A percentile compares a stretch with the other conserved stretches of the same genome.
Evolutionary conservation across 1,140 invertebrate species (phyloP).

Genomic region (Bombus affinis): DNA sequence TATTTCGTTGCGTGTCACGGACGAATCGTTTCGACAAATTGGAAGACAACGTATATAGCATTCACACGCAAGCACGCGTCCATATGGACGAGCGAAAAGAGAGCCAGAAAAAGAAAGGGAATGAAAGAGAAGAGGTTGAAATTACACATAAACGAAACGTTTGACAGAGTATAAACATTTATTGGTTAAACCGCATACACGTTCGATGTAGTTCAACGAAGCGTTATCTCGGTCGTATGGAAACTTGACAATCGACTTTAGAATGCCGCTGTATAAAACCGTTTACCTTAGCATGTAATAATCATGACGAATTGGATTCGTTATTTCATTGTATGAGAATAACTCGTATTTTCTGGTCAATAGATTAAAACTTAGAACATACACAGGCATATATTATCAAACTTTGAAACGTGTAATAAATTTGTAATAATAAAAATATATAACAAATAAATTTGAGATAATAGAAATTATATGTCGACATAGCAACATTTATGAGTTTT

Average conservation of each 20-base stretch:
- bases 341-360: no score
- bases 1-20: not conserved
- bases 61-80: not conserved
- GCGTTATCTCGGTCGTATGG: constrained; percentile 30
- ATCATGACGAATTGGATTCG: no score
- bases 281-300: not conserved
- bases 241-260: constrained; percentile 42
- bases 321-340: no score
- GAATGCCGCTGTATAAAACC: not conserved
- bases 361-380: no score
- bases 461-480: no score
- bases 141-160: constrained; percentile 43
- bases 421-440: no score
- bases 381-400: no score
- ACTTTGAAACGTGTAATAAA: no score
- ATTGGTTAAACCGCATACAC: constrained; percentile 40
- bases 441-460: no score
- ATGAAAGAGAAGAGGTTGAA: not conserved
- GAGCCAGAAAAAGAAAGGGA: not conserved
- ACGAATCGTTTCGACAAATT: constrained; percentile 39
- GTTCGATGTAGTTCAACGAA: constrained; percentile 15
- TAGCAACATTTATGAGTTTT: no score
- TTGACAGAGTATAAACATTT: constrained; percentile 40
- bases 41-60: not conserved
- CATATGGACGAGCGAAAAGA: not conserved